Evolutionary conservation across 2,113 vertebrate genomes (phyloP).

Genomic region (Prinia subflava): DNA sequence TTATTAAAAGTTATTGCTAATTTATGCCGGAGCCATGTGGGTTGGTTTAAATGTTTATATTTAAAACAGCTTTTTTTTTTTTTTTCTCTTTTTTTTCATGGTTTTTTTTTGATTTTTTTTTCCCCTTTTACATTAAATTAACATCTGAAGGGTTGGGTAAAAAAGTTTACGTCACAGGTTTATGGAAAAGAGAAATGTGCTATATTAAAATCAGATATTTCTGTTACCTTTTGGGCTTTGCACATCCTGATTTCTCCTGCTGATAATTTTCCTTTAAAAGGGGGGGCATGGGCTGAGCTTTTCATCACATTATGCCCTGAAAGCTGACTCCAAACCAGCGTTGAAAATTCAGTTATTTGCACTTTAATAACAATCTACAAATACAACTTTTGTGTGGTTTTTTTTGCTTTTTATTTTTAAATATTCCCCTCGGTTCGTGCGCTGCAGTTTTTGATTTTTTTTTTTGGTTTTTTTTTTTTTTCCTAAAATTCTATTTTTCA

Average conservation of each 20-base stretch:
- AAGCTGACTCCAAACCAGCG: constrained; percentile 95
- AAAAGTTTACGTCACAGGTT: constrained; percentile 81
- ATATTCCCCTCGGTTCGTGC: constrained; percentile 61
- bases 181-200: constrained; percentile 90
- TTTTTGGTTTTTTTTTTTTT: not conserved
- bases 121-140: constrained; percentile 69
- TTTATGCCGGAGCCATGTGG: constrained; percentile 70
- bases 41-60: constrained; percentile 62
- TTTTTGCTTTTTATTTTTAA: constrained; percentile 70
- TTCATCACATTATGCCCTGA: constrained; percentile 95
- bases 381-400: constrained; percentile 46
- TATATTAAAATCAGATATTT: constrained; percentile 94
- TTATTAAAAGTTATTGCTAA: constrained; percentile 75
- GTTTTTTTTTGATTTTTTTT: not conserved
- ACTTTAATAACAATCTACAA: constrained; percentile 78
- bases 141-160: constrained; percentile 61
- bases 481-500: constrained; percentile 72
- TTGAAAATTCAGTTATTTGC: constrained; percentile 91
- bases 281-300: constrained; percentile 82
- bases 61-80: constrained; percentile 64
- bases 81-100: not conserved
- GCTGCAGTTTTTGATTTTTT: constrained; percentile 30
- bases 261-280: constrained; percentile 95
- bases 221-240: constrained; percentile 95
- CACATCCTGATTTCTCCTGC: constrained; percentile 95